Percentiles rank a stretch among this genome's conserved stretches.
phyloP scores from a whole-genome alignment of 2,113 vertebrate species.

The Rhinopomastus cyanomelas region DNA sequence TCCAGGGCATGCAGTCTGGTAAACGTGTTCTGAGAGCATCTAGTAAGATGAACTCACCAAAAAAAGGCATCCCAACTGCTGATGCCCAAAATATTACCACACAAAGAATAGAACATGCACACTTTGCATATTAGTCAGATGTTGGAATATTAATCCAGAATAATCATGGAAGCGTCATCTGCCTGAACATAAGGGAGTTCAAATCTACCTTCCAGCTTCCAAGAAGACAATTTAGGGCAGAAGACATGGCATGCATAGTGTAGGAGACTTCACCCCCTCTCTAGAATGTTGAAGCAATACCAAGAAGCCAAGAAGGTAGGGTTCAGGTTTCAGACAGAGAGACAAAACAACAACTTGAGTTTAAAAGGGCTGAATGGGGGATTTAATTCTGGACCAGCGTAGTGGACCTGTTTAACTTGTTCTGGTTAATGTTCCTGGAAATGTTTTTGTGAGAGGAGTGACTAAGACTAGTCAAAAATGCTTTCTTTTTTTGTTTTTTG shows the following conservation, averaged over 20 bases:
- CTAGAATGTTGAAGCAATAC: not conserved
- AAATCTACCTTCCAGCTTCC: not conserved
- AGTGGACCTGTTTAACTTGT: not conserved
- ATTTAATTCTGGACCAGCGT: not conserved
- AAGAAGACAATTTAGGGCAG: not conserved
- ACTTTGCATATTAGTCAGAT: not conserved
- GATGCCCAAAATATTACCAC: not conserved
- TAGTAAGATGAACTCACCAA: not conserved
- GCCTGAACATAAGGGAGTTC: not conserved
- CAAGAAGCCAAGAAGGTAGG: not conserved
- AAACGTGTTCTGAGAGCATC: rapidly evolving
- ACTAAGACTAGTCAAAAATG: not conserved
- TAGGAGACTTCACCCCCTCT: not conserved
- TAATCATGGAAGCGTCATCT: not conserved
- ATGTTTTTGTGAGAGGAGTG: not conserved
- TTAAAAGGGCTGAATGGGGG: not conserved
- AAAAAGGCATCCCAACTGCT: not conserved
- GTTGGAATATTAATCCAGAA: not conserved
- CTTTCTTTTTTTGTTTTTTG: not conserved
- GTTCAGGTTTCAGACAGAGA: not conserved
- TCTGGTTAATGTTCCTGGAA: not conserved
- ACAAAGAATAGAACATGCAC: not conserved
- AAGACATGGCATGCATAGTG: not conserved
- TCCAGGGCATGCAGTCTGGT: not conserved
- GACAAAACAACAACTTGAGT: not conserved